Evolutionary conservation across 1,140 invertebrate genomes (phyloP), one percentile per base, ranked within the genome.

Genomic region (Euura saliciscinereae): DNA sequence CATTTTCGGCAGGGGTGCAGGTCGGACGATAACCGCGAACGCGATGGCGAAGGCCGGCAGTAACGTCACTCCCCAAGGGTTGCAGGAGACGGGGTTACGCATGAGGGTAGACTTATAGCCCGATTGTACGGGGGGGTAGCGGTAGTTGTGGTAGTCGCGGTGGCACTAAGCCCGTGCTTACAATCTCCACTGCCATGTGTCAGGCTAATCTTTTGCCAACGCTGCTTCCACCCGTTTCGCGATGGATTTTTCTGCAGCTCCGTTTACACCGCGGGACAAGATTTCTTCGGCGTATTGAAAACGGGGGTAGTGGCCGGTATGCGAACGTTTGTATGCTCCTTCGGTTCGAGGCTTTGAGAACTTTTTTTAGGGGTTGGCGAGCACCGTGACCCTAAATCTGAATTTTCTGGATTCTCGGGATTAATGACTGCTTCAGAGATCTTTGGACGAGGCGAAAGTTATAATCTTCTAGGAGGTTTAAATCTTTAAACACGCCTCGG

Each of bases 101-200:
- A 80, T 78, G 74, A 74, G 78, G 79, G 78, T 76, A 81, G 78
- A 81, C 77, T 78, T 13, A 67, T 45, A 45, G 43, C 79, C 78
- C 78, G 68, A 44, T 28, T 66, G 65, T 67, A 64, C 46, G 59
- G 46, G 68, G 69, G 8, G 69, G 28, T 76, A 73, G 42, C 68
- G 13, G 13, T 59, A 8, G 51, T 28, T 28, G 51, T n/a, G 51
- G 51, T 59, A n/a, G 8, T 59, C 51, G 51, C 51, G 51, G 51
- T 59, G 8, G 51, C 51, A 59, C 8, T 59, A 59, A 59, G 13
- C 51, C 51, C 51, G 13, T n/a, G 51, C 51, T 59, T 67, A 75
- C 78, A 81, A 82, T 82, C 81, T 82, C 78, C 68, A 73, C 66
- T 45, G 76, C 78, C 79, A 82, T 83, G 80, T 77, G 78, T 84